Evolutionary conservation across 2,113 vertebrate genomes (phyloP).

Genomic region (Pelmatolapia mariae): DNA sequence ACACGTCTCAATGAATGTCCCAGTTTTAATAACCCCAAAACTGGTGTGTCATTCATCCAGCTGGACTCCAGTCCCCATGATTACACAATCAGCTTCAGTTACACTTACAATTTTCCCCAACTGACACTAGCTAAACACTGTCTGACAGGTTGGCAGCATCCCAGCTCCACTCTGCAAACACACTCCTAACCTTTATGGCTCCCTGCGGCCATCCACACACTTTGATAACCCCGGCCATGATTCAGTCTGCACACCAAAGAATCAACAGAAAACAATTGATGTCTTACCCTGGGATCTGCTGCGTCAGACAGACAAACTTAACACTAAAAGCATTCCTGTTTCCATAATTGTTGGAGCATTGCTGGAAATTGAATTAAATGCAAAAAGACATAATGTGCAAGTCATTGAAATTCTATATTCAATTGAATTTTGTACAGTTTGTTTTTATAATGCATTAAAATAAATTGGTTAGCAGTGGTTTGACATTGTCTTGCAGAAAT

Average conservation of each 20-base stretch:
- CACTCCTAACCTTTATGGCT: constrained; percentile 24
- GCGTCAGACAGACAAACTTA: neutral
- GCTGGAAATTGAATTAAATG: neutral
- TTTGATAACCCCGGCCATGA: neutral
- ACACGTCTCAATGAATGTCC: neutral
- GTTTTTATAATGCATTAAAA: neutral
- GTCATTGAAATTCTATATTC: neutral
- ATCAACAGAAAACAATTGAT: neutral
- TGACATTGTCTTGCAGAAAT: neutral
- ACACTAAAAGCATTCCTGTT: neutral
- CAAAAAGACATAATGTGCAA: neutral
- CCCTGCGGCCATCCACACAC: neutral
- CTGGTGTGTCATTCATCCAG: neutral
- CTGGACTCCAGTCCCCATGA: neutral
- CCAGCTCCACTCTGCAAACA: constrained; percentile 22
- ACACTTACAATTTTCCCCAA: constrained; percentile 20
- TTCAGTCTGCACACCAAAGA: neutral
- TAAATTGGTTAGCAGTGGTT: neutral
- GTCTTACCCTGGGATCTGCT: neutral
- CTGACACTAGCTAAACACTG: constrained; percentile 24
- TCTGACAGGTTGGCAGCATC: constrained; percentile 29
- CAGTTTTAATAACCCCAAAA: neutral
- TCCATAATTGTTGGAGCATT: neutral
- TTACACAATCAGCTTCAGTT: constrained; percentile 28
- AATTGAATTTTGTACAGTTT: neutral